phyloP scores from a whole-genome alignment of 1,140 invertebrate species.

The Bombus pascuorum region DNA sequence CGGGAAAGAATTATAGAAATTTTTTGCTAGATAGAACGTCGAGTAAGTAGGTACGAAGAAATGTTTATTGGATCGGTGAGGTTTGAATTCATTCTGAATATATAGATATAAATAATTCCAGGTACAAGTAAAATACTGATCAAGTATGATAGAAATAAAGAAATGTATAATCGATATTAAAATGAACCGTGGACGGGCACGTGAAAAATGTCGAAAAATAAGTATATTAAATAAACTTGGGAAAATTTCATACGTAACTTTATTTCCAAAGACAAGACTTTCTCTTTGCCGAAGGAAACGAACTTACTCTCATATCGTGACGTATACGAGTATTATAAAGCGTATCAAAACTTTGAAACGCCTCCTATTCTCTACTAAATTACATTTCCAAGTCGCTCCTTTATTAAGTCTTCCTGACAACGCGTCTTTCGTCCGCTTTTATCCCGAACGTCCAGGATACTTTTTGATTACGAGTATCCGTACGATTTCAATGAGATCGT shows the following conservation, averaged over 20 bases:
- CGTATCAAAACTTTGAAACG: background rate
- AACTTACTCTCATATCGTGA: background rate
- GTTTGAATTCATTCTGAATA: background rate
- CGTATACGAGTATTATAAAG: background rate
- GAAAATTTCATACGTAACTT: background rate
- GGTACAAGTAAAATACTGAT: background rate
- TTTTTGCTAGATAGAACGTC: background rate
- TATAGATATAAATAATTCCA: no score
- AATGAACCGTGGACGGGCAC: background rate
- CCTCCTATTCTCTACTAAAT: background rate
- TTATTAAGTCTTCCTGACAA: background rate
- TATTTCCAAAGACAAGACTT: background rate
- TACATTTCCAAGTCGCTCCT: constrained; percentile 1
- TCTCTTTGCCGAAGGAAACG: background rate
- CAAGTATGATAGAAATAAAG: background rate
- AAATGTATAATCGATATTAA: background rate
- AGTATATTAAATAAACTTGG: background rate
- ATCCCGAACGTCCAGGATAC: constrained; percentile 43
- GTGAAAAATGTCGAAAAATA: background rate
- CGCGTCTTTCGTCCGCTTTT: constrained; percentile 21
- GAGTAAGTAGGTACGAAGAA: background rate
- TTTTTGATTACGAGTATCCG: constrained; percentile 61
- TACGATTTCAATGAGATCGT: constrained; percentile 59
- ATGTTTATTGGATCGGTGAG: background rate
- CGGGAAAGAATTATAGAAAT: background rate